Base-by-base conservation (phyloP, 2,797 vertebrate species). In the Neosilurus mollespiculum region DNA sequence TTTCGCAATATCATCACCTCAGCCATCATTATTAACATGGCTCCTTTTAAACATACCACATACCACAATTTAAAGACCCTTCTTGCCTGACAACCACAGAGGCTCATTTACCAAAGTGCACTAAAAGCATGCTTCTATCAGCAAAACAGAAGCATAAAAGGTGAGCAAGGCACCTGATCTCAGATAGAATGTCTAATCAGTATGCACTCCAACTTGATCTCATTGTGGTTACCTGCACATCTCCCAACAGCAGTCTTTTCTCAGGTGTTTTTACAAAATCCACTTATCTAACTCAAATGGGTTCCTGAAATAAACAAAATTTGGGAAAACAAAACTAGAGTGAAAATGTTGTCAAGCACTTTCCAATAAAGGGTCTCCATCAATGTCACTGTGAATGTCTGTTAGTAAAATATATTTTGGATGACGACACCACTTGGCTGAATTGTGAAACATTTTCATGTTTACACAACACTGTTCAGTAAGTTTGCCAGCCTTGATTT, bases 1-100 rank as follows among this genome's bases (percentile, higher is more conserved):
- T 94, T 65, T 92, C 94, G 94, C 94, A 95, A 92, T 91, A 93
- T 65, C 72, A 91, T 92, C n/a, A n/a, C n/a, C 37, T 43, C 91
- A 92, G 89, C 90, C 89, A 93, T 89, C 87, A 88, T 91, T 89
- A 83, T 89, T 88, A 90, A 91, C 89, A 91, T 91, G 89, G 84
- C 89, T 92, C 93, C 90, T 90, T 90, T 53, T 91, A 90, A 87
- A 90, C 89, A 91, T 87, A 90, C 90, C 90, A 91, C 93, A 90
- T 88, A 93, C 87, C 89, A 88, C 87, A 88, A 71, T 86, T 62
- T 87, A 87, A 80, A 86, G 51, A 67, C 80, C 73, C 53, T 83
- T 81, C 86, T 85, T 76, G 75, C 30, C 61, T 64, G 89, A 92
- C 90, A 91, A 89, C 82, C 87, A 93, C 80, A 66, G 82, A 84